Evolutionary conservation across 2,888 invertebrate species (phyloP).

Genomic region (Lasioglossum zephyrum): DNA sequence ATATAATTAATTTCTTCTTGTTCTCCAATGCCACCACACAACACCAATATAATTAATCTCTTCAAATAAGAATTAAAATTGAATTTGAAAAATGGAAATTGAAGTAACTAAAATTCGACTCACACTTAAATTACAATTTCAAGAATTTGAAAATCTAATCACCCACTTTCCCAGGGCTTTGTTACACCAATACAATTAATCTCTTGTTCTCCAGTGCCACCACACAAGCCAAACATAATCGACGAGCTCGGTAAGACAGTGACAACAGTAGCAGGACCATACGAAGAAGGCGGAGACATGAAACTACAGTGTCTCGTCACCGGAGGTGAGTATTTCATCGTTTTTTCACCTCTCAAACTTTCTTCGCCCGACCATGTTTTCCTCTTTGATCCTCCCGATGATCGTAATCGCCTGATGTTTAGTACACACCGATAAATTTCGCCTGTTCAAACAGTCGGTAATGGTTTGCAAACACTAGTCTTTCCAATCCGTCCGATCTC

Average conservation of each 20-base stretch:
- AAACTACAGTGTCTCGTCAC: constrained; percentile 91
- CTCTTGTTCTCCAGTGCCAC: constrained; percentile 88
- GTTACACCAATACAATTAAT: not conserved
- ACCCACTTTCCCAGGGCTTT: not conserved
- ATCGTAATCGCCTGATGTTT: not conserved
- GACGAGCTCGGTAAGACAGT: constrained; percentile 89
- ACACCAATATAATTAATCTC: too few species aligned
- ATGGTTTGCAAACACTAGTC: constrained; percentile 21
- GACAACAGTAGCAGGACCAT: constrained; percentile 89
- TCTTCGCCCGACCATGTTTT: not conserved
- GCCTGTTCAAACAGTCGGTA: constrained; percentile 8
- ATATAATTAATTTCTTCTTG: too few species aligned
- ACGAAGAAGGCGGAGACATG: constrained; percentile 89
- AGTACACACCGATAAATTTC: constrained; percentile 6
- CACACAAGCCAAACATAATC: constrained; percentile 90
- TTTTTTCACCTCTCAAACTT: not conserved
- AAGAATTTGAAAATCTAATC: not conserved
- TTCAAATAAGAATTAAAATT: not conserved
- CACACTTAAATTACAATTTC: not conserved
- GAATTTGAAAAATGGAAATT: not conserved
- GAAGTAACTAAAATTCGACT: not conserved
- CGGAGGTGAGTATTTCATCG: constrained; percentile 87
- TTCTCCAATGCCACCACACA: too few species aligned
- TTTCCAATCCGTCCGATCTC: not conserved
- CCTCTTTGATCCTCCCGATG: not conserved